These are phyloP conservation scores for Girardinichthys multiradiatus DNA, from an alignment of 2,113 vertebrate genomes.

Conservation along the genomic window DNA sequence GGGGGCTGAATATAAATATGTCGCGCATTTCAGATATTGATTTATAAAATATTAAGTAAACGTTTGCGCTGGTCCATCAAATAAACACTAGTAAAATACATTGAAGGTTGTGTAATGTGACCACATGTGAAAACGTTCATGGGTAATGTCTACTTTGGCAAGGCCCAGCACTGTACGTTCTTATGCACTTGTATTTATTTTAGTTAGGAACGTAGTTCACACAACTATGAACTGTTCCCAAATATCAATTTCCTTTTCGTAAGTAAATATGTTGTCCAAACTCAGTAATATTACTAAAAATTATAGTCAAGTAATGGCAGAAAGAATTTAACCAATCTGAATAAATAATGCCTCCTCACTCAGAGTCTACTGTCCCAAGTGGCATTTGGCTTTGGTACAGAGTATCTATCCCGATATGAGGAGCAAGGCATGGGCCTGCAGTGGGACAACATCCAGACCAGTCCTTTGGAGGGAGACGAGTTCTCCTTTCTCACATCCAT, in stretches of 20 bases:
- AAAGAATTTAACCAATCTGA: background rate
- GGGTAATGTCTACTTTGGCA: no score
- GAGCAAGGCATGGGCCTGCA: conserved; percentile 95
- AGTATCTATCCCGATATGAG: conserved; percentile 95
- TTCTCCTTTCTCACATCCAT: conserved; percentile 93
- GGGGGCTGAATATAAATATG: no score
- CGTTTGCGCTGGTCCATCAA: no score
- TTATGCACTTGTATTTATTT: no score
- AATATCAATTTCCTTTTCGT: background rate
- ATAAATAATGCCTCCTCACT: background rate
- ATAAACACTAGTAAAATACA: no score
- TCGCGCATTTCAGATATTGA: no score
- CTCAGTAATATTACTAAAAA: background rate
- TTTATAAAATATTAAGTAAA: no score
- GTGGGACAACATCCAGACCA: conserved; percentile 91
- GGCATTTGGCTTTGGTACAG: conserved; percentile 95
- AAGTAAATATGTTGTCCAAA: background rate
- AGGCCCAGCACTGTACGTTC: no score
- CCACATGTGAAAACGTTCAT: no score
- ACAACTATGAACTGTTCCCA: no score
- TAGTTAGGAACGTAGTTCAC: no score
- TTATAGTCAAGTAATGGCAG: background rate
- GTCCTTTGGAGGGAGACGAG: conserved; percentile 91
- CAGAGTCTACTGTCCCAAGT: conserved; percentile 95
- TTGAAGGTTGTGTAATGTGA: no score